These are phyloP conservation scores for Sciurus carolinensis DNA, from an alignment of 2,797 vertebrate genomes.

Conservation along the genomic window DNA sequence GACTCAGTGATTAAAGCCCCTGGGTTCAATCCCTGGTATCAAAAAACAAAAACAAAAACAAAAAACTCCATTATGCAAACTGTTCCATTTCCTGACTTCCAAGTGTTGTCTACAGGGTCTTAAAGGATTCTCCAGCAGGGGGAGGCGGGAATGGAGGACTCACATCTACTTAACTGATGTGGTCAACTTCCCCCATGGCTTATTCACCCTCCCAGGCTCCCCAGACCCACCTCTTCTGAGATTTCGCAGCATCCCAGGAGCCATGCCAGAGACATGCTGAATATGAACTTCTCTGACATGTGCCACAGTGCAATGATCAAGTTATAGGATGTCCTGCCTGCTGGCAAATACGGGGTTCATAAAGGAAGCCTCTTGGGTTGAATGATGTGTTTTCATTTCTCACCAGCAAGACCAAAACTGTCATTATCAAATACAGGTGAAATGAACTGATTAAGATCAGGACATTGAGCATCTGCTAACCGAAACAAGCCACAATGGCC, in stretches of 20 bases:
- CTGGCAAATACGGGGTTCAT: neutral
- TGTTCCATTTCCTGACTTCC: neutral
- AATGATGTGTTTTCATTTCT: constrained; percentile 13
- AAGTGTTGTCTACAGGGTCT: neutral
- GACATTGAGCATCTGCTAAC: neutral
- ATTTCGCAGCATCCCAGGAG: neutral
- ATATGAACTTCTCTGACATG: neutral
- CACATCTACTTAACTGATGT: neutral
- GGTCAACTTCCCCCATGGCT: neutral
- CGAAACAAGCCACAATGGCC: neutral
- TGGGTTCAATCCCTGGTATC: too few species aligned
- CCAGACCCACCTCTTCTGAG: neutral
- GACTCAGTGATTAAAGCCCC: too few species aligned
- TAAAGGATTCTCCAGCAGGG: neutral
- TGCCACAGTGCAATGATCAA: neutral
- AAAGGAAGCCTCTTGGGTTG: neutral
- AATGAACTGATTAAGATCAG: neutral
- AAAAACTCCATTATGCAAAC: neutral
- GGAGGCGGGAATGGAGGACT: neutral
- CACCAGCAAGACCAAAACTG: neutral
- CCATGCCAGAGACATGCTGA: neutral
- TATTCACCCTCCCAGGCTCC: neutral
- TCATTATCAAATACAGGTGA: neutral
- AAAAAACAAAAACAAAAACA: too few species aligned
- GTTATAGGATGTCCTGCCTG: neutral